Base-by-base conservation (phyloP, 2,888 invertebrate genomes). In the Clitarchus hookeri region DNA sequence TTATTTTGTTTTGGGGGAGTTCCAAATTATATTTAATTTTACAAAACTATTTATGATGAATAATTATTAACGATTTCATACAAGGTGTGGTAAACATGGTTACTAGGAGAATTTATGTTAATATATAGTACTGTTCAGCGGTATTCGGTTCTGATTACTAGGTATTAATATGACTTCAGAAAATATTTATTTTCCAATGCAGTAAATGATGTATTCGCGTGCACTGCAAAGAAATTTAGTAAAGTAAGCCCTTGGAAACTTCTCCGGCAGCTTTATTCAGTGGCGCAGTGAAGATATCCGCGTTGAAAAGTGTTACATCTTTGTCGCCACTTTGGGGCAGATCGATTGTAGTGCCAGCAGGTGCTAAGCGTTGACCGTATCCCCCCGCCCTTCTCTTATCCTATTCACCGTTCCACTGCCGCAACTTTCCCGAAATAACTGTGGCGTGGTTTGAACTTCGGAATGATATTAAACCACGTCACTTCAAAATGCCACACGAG, bases 331-430 rank as follows among this genome's bases (percentile, higher is more conserved):
- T 82, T 65, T 65, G 65, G n/a, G 82, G 44, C 27, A 82, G 82
- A 82, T 82, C 82, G 82, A 82, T 82, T 26, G 82, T 36, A 36
- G 82, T 82, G 44, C 82, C 82, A 82, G 82, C 36, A 82, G 82
- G 82, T 82, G 82, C 82, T 82, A 82, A 82, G 82, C 82, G 82
- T 26, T 36, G 44, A 44, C 16, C 36, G 0, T 36, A 26, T n/a
- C 82, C 27, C 12, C 27, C 82, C 82, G 6, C 44, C 82, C 82
- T 0, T 36, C 82, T 36, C 27, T 23, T 3, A 16, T 13, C n/a
- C 44, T 3, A 44, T 19, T 82, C 13, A 1, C 25, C 82, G 0
- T 82, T 6, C 36, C 6, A n/a, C 82, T 82, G 36, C 27, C 82
- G 44, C 19, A 82, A 82, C 82, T 13, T 27, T 36, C 12, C 82